These are phyloP conservation scores for Netelia fuscicornis DNA, from an alignment of 2,888 invertebrate genomes.

Conservation along the genomic window DNA sequence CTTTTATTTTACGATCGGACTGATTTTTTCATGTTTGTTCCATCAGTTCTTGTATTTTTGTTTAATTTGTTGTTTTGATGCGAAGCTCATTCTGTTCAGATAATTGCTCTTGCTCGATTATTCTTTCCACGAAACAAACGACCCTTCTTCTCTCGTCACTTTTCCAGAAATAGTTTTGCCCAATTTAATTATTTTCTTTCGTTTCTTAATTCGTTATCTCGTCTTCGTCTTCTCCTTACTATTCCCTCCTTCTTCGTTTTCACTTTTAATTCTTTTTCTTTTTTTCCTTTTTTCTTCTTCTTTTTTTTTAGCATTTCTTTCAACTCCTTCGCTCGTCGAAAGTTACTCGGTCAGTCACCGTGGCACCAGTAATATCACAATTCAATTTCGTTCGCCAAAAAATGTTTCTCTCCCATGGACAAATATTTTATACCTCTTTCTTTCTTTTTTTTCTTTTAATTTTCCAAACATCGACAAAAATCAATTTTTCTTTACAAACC, in stretches of 20 bases:
- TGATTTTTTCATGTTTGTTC: neutral
- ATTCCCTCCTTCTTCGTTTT: neutral
- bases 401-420: constrained; percentile 23
- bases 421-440: constrained; percentile 28
- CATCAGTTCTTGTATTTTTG: constrained; percentile 5
- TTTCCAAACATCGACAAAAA: constrained; percentile 40
- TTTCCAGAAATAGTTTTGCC: constrained; percentile 11
- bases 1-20: constrained; percentile 47
- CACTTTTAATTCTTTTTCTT: neutral
- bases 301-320: constrained; percentile 29
- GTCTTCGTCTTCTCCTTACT: neutral
- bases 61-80: constrained; percentile 72
- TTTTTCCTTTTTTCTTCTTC: no score
- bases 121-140: constrained; percentile 55
- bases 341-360: constrained; percentile 56
- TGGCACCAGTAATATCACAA: constrained; percentile 73
- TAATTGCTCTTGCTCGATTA: constrained; percentile 71
- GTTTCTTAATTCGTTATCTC: constrained; percentile 14
- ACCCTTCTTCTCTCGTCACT: constrained; percentile 3
- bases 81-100: constrained; percentile 78
- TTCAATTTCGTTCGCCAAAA: constrained; percentile 62
- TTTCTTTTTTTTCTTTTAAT: constrained; percentile 40
- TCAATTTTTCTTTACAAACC: neutral
- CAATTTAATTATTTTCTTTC: neutral
- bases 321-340: constrained; percentile 32